A percentile compares a stretch with the other conserved stretches of the same genome.
These are phyloP conservation scores for Ostrea denselamellosa DNA, from an alignment of 1,140 invertebrate genomes.

Conservation along the genomic window DNA sequence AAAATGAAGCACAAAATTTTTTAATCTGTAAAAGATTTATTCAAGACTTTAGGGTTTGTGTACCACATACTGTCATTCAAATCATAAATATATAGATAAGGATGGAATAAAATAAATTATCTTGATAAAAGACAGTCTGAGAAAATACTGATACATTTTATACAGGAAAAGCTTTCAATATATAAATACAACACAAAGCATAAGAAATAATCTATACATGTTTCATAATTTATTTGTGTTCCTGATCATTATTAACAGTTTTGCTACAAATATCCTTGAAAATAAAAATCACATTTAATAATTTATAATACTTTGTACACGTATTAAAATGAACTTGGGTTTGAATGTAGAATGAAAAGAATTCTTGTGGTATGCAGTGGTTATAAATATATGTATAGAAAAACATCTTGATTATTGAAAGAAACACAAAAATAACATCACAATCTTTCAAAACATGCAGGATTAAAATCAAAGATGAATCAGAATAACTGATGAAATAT, in stretches of 20 bases:
- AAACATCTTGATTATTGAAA: conserved; percentile 21
- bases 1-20: background rate
- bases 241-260: background rate
- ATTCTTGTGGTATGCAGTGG: background rate
- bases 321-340: background rate
- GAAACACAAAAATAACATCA: conserved; percentile 6
- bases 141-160: conserved; percentile 1
- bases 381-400: background rate
- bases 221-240: background rate
- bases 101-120: conserved; percentile 21
- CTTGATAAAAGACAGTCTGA: background rate
- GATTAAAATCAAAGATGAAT: conserved; percentile 10
- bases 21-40: conserved; percentile 31
- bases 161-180: background rate
- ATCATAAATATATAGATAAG: background rate
- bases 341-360: background rate
- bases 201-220: background rate
- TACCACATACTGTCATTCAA: conserved; percentile 23
- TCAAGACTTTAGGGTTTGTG: background rate
- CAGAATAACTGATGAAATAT: conserved; percentile 14
- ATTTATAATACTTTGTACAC: background rate
- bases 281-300: background rate
- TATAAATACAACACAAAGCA: conserved; percentile 15
- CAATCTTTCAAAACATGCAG: conserved; percentile 20
- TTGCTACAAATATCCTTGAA: background rate